These are phyloP conservation scores for Tympanoctomys barrerae DNA, from an alignment of 2,797 vertebrate genomes.

Conservation along the genomic window DNA sequence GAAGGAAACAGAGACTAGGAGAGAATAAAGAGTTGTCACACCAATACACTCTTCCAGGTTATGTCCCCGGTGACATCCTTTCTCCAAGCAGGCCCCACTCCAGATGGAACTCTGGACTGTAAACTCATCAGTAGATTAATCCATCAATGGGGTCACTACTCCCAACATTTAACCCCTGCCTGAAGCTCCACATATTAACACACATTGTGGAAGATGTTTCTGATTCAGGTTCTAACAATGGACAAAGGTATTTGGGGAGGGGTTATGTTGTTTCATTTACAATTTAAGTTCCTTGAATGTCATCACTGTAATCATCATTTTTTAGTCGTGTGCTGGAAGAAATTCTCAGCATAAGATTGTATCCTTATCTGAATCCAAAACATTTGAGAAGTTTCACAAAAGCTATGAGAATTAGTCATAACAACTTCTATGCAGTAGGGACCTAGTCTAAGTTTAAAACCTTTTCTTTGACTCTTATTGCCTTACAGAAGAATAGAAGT, in stretches of 20 bases:
- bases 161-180: neutral
- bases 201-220: neutral
- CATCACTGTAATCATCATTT: neutral
- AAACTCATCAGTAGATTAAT: neutral
- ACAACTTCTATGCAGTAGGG: neutral
- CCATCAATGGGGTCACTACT: neutral
- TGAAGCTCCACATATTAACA: neutral
- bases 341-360: neutral
- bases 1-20: neutral
- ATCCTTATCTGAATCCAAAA: neutral
- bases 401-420: neutral
- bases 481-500: neutral
- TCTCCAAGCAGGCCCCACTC: neutral
- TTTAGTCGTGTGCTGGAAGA: neutral
- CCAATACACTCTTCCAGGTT: neutral
- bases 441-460: neutral
- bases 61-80: neutral
- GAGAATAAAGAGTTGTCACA: neutral
- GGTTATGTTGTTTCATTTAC: neutral
- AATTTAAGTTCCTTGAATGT: neutral
- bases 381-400: slow-evolving; percentile 3
- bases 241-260: neutral
- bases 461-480: neutral
- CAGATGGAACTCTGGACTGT: neutral
- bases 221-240: neutral